Conservation (phyloP, 2,113 vertebrate genomes). For the Semicossyphus pulcher region DNA sequence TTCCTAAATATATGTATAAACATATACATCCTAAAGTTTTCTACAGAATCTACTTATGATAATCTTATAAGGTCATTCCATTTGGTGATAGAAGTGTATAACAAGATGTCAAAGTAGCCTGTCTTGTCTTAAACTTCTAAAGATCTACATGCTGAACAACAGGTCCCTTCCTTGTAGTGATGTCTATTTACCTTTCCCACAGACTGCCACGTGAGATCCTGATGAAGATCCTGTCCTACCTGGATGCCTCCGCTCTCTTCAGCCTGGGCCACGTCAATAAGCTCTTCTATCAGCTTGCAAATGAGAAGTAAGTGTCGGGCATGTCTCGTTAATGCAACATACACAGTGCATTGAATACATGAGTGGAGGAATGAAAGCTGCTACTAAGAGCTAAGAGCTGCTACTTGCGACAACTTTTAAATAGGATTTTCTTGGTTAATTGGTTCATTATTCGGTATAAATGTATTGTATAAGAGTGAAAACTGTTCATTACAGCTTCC, state of each 20-base stretch:
- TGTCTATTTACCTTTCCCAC: constrained; percentile 42
- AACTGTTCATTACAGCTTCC: too few relatives aligned
- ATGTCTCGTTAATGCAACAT: background rate
- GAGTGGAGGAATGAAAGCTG: background rate
- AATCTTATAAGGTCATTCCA: constrained; percentile 1
- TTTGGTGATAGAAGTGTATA: background rate
- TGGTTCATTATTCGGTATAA: too few relatives aligned
- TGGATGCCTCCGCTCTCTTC: constrained; percentile 87
- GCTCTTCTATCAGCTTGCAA: constrained; percentile 85
- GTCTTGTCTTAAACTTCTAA: constrained; percentile 12
- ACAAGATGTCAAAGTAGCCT: constrained; percentile 12
- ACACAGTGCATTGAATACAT: background rate
- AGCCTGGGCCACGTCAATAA: constrained; percentile 85
- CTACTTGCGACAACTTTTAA: too few relatives aligned
- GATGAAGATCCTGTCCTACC: constrained; percentile 87
- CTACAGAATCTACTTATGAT: too few relatives aligned
- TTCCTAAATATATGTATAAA: too few relatives aligned
- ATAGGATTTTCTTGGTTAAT: too few relatives aligned
- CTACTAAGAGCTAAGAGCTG: too few relatives aligned
- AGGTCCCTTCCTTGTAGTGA: constrained; percentile 36
- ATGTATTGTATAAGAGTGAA: too few relatives aligned
- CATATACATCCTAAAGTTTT: too few relatives aligned
- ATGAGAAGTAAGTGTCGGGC: constrained; percentile 88
- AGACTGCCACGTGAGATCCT: constrained; percentile 90
- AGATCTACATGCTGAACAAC: constrained; percentile 16